phyloP scores from a whole-genome alignment of 2,888 invertebrate genomes.

The Mythimna albipuncta region DNA sequence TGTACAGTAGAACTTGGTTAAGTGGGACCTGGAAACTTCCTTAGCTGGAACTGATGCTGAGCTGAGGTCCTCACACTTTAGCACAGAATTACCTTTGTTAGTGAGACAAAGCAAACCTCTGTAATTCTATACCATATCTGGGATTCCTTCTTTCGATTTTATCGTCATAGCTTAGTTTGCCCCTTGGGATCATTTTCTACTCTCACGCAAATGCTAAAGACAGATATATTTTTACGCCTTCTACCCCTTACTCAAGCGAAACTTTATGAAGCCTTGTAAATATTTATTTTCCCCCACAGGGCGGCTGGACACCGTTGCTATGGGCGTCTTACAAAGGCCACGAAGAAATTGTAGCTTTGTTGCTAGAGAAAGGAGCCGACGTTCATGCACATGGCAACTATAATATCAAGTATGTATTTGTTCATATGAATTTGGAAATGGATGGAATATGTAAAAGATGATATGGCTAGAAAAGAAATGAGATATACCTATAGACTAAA shows the following conservation, averaged over 20 bases:
- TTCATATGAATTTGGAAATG: background rate
- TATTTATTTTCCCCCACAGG: conserved; percentile 88
- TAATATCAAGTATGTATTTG: conserved; percentile 91
- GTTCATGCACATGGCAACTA: conserved; percentile 99
- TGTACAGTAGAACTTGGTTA: too few relatives aligned
- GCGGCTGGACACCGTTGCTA: conserved; percentile 99
- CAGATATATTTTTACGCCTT: background rate
- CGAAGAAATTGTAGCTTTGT: conserved; percentile 93
- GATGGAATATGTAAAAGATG: background rate
- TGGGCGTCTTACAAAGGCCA: conserved; percentile 99
- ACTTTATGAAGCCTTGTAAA: background rate
- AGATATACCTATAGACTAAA: background rate
- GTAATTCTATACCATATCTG: too few relatives aligned
- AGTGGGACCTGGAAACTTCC: too few relatives aligned
- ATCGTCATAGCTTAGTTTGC: too few relatives aligned
- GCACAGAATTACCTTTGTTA: too few relatives aligned
- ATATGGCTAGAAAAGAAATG: background rate
- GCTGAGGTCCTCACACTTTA: too few relatives aligned
- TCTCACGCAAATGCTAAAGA: background rate
- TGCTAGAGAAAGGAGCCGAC: conserved; percentile 97
- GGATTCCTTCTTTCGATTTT: too few relatives aligned
- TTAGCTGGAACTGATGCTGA: too few relatives aligned
- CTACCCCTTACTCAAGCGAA: background rate
- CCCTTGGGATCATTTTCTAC: too few relatives aligned
- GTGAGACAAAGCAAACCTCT: too few relatives aligned